Percentiles rank a stretch among this genome's conserved stretches.
Evolutionary conservation across 2,113 vertebrate species (phyloP).

Genomic region (Nesoenas mayeri): DNA sequence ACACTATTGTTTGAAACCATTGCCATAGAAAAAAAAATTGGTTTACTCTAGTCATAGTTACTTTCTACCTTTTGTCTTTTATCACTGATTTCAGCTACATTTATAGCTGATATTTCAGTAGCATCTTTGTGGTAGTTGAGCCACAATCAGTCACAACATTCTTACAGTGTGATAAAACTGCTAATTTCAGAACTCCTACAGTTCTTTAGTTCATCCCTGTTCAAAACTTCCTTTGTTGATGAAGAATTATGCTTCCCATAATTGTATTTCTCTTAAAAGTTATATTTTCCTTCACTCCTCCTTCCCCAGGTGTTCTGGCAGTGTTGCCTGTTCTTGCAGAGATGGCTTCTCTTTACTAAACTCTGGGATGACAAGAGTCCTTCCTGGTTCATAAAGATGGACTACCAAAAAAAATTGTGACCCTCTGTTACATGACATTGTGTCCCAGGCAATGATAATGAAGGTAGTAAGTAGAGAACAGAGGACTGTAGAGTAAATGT

Average conservation of each 20-base stretch:
- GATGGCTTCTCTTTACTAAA: background rate
- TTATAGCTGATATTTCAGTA: background rate
- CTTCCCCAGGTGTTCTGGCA: background rate
- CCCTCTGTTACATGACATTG: background rate
- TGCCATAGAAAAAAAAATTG: background rate
- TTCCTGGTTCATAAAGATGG: background rate
- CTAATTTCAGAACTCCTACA: background rate
- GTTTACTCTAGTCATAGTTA: background rate
- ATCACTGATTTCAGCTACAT: background rate
- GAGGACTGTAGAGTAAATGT: background rate
- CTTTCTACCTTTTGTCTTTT: background rate
- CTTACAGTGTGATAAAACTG: background rate
- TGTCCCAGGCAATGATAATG: background rate
- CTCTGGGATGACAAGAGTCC: background rate
- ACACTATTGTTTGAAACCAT: background rate
- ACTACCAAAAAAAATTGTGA: background rate
- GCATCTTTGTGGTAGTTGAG: background rate
- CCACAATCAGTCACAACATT: background rate
- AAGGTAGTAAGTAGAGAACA: background rate
- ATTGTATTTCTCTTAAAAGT: background rate
- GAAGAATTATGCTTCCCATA: background rate
- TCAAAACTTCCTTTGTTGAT: background rate
- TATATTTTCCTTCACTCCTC: background rate
- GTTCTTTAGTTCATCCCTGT: background rate
- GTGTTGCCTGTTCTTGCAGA: background rate